Conservation (phyloP, 2,113 vertebrate genomes). For the Protobothrops mucrosquamatus region DNA sequence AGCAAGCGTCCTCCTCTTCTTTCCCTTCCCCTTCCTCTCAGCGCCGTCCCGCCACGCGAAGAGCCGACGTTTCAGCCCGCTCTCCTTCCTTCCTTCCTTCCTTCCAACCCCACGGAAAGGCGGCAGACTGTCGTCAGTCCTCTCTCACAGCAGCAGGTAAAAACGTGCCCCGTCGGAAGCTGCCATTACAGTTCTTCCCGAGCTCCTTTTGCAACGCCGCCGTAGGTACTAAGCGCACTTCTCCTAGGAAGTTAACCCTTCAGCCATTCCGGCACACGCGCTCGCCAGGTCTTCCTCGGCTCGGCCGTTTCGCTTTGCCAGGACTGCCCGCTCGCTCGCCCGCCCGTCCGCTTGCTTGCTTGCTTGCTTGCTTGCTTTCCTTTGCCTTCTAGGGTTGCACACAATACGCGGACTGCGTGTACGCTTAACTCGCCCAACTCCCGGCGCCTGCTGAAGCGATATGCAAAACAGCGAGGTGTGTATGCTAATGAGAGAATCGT, state of each 20-base stretch:
- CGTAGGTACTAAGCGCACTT: not conserved
- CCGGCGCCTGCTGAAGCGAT: slow-evolving; percentile 3
- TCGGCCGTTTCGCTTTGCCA: slow-evolving; percentile 35
- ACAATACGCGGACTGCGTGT: not conserved
- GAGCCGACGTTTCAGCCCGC: slow-evolving; percentile 5
- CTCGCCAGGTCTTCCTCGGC: not conserved
- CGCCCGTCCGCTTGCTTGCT: not conserved
- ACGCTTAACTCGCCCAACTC: not conserved
- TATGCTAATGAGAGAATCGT: slow-evolving; percentile 30
- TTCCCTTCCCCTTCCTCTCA: not conserved
- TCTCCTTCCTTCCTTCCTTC: not conserved
- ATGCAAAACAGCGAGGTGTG: slow-evolving; percentile 31
- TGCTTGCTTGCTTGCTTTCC: not conserved
- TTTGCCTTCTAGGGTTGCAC: slow-evolving; percentile 17
- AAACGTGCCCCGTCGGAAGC: slow-evolving; percentile 34
- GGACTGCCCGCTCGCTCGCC: slow-evolving; percentile 43
- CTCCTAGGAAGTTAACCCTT: not conserved
- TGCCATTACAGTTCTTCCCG: slow-evolving; percentile 44
- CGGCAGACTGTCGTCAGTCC: slow-evolving; percentile 27
- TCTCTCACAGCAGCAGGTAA: slow-evolving; percentile 47
- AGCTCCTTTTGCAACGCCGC: not conserved
- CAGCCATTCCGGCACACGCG: not conserved
- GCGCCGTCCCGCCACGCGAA: not conserved
- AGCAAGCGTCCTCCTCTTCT: not conserved
- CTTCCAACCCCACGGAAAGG: slow-evolving; percentile 56